Evolutionary conservation across 92 coral and sea anemone species (phyloP), one percentile per base, ranked within the genome.

Genomic region (Blastomussa wellsi): DNA sequence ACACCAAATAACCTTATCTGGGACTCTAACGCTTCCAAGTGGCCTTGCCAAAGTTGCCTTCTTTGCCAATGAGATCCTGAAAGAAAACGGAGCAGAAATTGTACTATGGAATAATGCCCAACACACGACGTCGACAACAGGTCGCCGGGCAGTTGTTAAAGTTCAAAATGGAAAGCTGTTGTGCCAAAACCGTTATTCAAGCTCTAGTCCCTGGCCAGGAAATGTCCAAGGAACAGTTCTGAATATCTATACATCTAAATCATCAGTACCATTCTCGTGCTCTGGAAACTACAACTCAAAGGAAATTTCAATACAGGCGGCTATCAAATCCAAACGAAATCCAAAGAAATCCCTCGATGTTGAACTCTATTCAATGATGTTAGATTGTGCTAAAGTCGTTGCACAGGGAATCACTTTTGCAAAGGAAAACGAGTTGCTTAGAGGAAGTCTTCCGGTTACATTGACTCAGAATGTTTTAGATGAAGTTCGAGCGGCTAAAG

Each of bases 391-490:
- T 64, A 88, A 83, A 32, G 83, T 88, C 77, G 44, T 67, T 48
- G 90, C 90, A 42, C 90, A 88, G 72, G 90, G 68, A 31, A 75
- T 11, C 0, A 33, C 67, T 0, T 64, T 88, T 35, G 77, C 53
- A 17, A 82, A 88, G 64, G 79, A 88, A 15, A 41, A 29, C 9
- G 15, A 33, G 19, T 31, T 88, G 24, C 84, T 88, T 26, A 77
- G 73, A 69, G 91, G 88, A 78, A 88, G 88, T 71, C 67, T 88
- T 52, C 88, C 88, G 1, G 89, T 88, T 28, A 11, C 48, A 75
- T 20, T 88, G 74, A 60, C 70, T 13, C 88, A 88, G 37, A 24
- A 88, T 24, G 84, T 88, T 22, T 35, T 88, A 67, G 84, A 84
- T 60, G 82, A 88, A 67, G 26, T 78, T 38, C 84, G 84, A 4